phyloP scores from a whole-genome alignment of 1,140 invertebrate species.

The Solenopsis invicta region DNA sequence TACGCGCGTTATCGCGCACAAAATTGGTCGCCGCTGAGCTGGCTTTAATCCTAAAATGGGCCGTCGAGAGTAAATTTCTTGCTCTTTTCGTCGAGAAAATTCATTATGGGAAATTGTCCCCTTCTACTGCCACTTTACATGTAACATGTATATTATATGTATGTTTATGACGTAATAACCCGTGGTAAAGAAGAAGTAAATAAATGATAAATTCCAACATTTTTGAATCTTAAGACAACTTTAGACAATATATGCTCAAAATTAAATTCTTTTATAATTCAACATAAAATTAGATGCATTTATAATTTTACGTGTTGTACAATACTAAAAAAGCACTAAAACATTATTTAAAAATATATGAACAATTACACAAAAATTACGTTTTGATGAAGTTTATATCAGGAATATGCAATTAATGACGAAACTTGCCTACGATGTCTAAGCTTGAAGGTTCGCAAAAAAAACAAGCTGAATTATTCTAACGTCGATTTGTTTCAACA shows the following conservation, averaged over 20 bases:
- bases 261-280: no score
- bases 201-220: background rate
- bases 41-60: conserved; percentile 48
- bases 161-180: background rate
- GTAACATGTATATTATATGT: background rate
- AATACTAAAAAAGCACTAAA: no score
- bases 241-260: background rate
- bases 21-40: conserved; percentile 52
- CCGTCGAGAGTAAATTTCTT: conserved; percentile 34
- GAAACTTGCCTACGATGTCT: no score
- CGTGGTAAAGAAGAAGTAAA: background rate
- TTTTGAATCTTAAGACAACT: background rate
- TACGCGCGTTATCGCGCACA: conserved; percentile 56
- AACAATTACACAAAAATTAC: background rate
- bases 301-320: background rate
- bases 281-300: background rate
- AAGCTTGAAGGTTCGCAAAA: no score
- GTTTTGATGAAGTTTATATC: background rate
- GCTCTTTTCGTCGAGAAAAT: conserved; percentile 28
- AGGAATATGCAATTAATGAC: no score
- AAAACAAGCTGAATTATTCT: no score
- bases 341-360: background rate
- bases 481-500: no score
- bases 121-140: background rate
- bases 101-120: conserved; percentile 32